A percentile compares a stretch with the other conserved stretches of the same genome.
Conservation (phyloP, 2,113 vertebrate genomes). For the Synodontis membranacea region DNA sequence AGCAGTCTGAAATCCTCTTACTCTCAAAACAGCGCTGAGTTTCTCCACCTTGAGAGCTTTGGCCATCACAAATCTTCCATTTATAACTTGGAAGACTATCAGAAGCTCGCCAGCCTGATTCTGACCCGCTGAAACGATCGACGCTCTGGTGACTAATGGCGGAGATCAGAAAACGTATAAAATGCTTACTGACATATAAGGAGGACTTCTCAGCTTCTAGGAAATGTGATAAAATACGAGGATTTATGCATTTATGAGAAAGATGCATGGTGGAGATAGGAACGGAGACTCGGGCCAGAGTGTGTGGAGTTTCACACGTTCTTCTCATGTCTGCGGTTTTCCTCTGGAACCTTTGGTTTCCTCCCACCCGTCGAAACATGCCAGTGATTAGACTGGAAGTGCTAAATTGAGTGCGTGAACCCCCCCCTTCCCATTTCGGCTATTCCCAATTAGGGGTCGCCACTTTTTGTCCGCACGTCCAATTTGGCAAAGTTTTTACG, state of each 20-base stretch:
- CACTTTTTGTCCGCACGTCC: too few relatives aligned
- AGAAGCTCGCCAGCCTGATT: neutral
- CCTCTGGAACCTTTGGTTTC: neutral
- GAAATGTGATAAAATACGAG: neutral
- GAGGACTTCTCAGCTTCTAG: neutral
- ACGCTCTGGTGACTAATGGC: neutral
- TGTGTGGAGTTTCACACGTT: neutral
- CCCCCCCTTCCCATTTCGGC: too few relatives aligned
- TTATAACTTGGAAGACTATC: neutral
- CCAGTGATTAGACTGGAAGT: neutral
- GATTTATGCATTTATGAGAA: neutral
- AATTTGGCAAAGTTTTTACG: too few relatives aligned
- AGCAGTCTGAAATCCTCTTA: slow-evolving; percentile 20
- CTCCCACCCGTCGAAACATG: neutral
- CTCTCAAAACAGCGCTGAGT: neutral
- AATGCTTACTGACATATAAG: neutral
- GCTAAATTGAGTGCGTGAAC: neutral
- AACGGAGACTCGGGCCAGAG: neutral
- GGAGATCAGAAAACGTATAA: neutral
- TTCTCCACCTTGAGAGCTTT: neutral
- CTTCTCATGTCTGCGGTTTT: neutral
- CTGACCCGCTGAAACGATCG: neutral
- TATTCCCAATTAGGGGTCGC: too few relatives aligned
- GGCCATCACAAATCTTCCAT: neutral
- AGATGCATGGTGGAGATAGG: neutral